These are phyloP conservation scores for Zaprionus kolodkinae DNA, from an alignment of 1,140 invertebrate genomes.

Conservation along the genomic window DNA sequence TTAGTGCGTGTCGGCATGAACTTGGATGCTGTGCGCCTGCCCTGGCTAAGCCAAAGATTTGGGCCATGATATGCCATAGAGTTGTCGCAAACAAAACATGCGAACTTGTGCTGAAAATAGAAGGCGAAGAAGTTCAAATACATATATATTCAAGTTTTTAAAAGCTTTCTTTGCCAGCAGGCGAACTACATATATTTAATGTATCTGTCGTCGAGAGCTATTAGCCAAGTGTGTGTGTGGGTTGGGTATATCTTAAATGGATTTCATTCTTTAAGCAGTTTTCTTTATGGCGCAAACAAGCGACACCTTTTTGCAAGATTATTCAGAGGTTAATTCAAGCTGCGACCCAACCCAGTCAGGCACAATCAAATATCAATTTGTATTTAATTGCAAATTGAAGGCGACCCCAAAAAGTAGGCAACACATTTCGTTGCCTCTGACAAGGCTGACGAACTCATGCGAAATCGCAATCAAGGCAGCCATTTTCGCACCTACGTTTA, in stretches of 20 bases:
- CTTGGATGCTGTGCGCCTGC: constrained; percentile 54
- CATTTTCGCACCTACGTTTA: constrained; percentile 76
- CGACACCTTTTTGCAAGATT: neutral
- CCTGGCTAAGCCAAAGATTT: constrained; percentile 44
- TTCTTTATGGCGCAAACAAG: neutral
- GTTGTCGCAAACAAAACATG: constrained; percentile 46
- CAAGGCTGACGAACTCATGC: constrained; percentile 54
- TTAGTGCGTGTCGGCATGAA: constrained; percentile 79
- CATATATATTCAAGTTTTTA: constrained; percentile 12
- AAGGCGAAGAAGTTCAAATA: neutral
- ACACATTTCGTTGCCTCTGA: constrained; percentile 41
- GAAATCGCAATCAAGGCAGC: constrained; percentile 69
- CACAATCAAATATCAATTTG: constrained; percentile 53
- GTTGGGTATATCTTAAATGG: neutral
- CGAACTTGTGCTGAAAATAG: constrained; percentile 2
- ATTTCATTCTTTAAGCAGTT: neutral
- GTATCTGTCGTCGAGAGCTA: constrained; percentile 1
- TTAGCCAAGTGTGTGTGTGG: neutral
- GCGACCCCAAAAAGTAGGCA: constrained; percentile 52
- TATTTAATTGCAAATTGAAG: constrained; percentile 48
- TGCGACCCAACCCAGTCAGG: constrained; percentile 7
- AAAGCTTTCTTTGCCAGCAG: neutral
- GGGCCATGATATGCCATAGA: constrained; percentile 61
- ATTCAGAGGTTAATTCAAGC: constrained; percentile 19
- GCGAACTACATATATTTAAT: neutral